A percentile compares a stretch with the other conserved stretches of the same genome.
phyloP scores from a whole-genome alignment of 2,797 vertebrate species.

The Catamblyrhynchus diadema region DNA sequence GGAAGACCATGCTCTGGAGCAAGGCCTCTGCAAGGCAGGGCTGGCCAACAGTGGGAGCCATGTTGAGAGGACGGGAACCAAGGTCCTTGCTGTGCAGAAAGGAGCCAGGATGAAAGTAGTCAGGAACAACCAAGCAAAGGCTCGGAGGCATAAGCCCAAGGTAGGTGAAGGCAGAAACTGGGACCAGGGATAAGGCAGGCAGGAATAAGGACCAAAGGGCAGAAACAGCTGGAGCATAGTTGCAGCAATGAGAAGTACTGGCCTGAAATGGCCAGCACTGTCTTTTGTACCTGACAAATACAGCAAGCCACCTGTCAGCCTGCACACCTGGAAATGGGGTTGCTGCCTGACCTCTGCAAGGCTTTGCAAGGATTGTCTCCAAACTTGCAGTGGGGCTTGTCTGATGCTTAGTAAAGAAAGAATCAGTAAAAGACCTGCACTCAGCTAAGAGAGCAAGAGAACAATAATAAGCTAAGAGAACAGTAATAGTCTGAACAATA shows the following conservation, averaged over 20 bases:
- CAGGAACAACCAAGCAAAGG: background rate
- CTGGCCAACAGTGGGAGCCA: background rate
- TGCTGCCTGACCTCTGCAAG: background rate
- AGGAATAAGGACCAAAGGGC: background rate
- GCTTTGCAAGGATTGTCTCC: background rate
- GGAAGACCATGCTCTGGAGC: background rate
- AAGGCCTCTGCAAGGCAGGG: background rate
- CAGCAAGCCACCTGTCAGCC: background rate
- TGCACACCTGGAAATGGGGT: background rate
- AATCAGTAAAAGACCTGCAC: background rate
- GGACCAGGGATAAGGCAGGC: background rate
- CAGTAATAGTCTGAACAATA: background rate
- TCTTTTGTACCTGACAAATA: background rate
- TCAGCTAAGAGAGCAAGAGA: background rate
- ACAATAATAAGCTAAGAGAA: background rate
- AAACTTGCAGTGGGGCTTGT: background rate
- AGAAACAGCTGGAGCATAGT: background rate
- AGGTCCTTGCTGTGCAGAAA: background rate
- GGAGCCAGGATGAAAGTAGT: background rate
- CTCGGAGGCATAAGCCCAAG: background rate
- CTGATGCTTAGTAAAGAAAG: background rate
- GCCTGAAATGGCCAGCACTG: background rate
- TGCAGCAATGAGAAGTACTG: background rate
- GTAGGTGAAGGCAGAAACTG: background rate
- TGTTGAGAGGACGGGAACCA: background rate